Percentiles rank a stretch among this genome's conserved stretches.
Evolutionary conservation across 2,797 vertebrate genomes (phyloP).

Genomic region (Notoglanidium macrostoma): DNA sequence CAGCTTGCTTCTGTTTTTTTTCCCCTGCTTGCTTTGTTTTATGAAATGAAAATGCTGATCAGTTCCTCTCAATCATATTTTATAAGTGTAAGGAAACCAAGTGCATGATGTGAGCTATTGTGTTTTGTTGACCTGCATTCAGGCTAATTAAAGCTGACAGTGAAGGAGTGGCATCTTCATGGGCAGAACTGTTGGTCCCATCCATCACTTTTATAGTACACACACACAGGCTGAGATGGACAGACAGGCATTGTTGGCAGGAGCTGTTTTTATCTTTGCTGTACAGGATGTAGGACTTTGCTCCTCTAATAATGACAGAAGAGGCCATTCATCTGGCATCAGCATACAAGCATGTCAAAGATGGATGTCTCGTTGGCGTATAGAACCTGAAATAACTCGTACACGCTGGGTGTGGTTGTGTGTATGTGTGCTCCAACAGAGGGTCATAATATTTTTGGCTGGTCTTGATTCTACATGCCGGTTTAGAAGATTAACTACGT

Average conservation of each 20-base stretch:
- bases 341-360: neutral
- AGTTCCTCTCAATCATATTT: neutral
- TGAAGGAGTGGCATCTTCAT: conserved; percentile 41
- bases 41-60: neutral
- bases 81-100: neutral
- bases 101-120: neutral
- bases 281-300: conserved; percentile 39
- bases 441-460: neutral
- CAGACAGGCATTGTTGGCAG: neutral
- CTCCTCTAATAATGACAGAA: conserved; percentile 26
- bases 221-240: neutral
- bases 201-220: conserved; percentile 17
- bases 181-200: conserved; percentile 17
- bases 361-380: neutral
- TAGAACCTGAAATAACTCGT: neutral
- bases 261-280: conserved; percentile 34
- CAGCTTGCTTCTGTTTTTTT: neutral
- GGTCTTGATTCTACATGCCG: neutral
- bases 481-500: neutral
- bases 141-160: conserved; percentile 36
- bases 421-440: neutral
- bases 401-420: neutral
- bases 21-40: neutral
- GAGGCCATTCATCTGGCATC: conserved; percentile 36
- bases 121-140: conserved; percentile 36